phyloP scores from a whole-genome alignment of 2,113 vertebrate genomes.

The zebrafish (Danio rerio) region DNA sequence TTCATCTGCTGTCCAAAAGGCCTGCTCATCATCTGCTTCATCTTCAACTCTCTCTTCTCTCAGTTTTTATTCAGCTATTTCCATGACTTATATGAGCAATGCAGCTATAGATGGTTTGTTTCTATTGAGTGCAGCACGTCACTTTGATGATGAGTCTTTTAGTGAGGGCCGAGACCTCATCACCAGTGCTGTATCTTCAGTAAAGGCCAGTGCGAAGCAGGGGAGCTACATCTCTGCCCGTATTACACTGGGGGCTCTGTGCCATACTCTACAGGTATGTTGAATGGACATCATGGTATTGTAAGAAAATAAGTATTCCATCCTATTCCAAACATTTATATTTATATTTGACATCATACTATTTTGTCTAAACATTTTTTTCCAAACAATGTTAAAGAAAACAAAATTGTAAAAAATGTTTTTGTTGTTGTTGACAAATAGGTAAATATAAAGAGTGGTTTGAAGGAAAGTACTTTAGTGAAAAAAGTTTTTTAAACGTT shows the following conservation, averaged over 20 bases:
- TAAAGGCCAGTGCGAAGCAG: constrained; percentile 60
- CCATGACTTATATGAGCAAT: not conserved
- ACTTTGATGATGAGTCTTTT: constrained; percentile 69
- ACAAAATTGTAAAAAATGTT: no score
- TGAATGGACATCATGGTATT: not conserved
- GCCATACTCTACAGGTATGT: constrained; percentile 71
- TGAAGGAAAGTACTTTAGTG: no score
- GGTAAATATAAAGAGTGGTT: no score
- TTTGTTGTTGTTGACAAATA: no score
- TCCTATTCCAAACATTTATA: not conserved
- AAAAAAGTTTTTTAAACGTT: no score
- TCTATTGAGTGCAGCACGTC: constrained; percentile 17
- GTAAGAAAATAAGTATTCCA: no score
- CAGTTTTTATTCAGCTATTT: not conserved
- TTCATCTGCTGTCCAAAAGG: not conserved
- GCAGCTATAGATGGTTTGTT: not conserved
- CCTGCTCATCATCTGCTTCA: not conserved
- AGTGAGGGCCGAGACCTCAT: constrained; percentile 62
- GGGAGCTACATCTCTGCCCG: constrained; percentile 60
- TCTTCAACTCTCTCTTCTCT: not conserved
- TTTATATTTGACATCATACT: not conserved
- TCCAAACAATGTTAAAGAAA: no score
- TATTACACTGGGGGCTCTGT: constrained; percentile 62
- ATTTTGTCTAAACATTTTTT: no score
- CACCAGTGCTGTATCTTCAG: constrained; percentile 42